Conservation (phyloP, 2,113 vertebrate species). For the Rhinopomastus cyanomelas region DNA sequence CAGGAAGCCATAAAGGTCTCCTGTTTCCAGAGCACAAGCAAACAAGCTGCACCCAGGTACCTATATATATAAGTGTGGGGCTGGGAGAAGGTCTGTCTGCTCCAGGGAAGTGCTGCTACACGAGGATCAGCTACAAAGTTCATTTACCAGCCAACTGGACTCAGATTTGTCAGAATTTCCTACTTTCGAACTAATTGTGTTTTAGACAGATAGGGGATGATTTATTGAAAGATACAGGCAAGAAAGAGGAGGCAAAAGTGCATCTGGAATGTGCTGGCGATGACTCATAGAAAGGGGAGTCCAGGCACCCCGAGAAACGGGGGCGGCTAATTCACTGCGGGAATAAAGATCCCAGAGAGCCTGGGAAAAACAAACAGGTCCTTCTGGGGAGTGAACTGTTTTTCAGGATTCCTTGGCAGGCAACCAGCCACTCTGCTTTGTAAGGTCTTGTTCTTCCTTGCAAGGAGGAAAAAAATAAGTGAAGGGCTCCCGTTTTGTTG, state of each 20-base stretch:
- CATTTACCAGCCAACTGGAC: not conserved
- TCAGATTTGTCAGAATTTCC: not conserved
- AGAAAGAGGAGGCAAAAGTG: not conserved
- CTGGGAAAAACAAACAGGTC: conserved; percentile 72
- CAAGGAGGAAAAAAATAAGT: conserved; percentile 34
- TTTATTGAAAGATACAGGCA: not conserved
- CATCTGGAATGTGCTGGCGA: not conserved
- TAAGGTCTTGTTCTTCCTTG: conserved; percentile 55
- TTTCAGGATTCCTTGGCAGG: conserved; percentile 69
- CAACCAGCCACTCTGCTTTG: conserved; percentile 59
- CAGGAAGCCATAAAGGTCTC: conserved; percentile 21
- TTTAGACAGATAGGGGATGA: not conserved
- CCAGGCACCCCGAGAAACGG: conserved; percentile 19
- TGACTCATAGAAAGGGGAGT: not conserved
- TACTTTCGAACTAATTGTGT: not conserved
- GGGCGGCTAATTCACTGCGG: conserved; percentile 28
- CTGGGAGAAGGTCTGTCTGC: not conserved
- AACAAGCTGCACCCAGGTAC: not conserved
- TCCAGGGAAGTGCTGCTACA: not conserved
- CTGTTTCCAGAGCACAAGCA: not conserved
- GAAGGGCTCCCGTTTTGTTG: conserved; percentile 12
- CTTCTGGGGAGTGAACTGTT: conserved; percentile 61
- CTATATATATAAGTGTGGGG: not conserved
- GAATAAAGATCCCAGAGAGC: conserved; percentile 56
- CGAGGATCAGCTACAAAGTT: accelerated